Base-by-base conservation (phyloP, 2,797 vertebrate species). In the Lepus townsendii region DNA sequence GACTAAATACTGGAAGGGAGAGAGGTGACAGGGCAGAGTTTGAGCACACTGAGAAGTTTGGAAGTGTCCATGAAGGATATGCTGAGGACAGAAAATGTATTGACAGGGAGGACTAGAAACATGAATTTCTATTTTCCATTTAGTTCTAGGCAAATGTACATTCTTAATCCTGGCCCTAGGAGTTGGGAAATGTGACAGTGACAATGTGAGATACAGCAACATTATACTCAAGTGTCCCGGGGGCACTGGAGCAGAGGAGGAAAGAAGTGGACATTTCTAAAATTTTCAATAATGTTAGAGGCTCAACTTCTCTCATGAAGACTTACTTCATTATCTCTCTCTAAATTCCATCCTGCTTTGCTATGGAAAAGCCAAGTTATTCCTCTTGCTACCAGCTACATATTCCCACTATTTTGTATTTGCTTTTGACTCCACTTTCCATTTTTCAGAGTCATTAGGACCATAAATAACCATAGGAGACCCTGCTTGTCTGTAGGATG, bases 391-490 rank as follows among this genome's bases (percentile, higher is more conserved):
- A n/a, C 12, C 3, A 90, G 17, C 7, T 13, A 54, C 4, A 7
- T 63, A 69, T 27, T 35, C 52, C 16, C 42, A 13, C 60, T 19
- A 24, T n/a, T 87, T 88, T 79, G 50, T 35, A 35, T 27, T 88
- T 50, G 82, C 38, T 90, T 86, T 77, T 86, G 95, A 79, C 35
- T 68, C 1, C 22, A 52, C 2, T 92, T 84, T 94, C 27, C 12
- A 38, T 24, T 60, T 92, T 22, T 82, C 32, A 16, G 14, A 1
- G 50, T 68, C 35, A 24, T 86, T 30, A 38, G 30, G 86, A 86
- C 6, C 1, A 3, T 38, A n/a, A 73, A 30, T 4, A 90, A 8
- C 19, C 86, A 52, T 0, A 4, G 5, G 57, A 11, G 12, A 52
- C 30, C 1, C 2, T 84, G 73, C 85, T 87, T 66, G 2, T n/a